These are phyloP conservation scores for Notolabrus celidotus DNA, from an alignment of 2,797 vertebrate species.

Conservation along the genomic window DNA sequence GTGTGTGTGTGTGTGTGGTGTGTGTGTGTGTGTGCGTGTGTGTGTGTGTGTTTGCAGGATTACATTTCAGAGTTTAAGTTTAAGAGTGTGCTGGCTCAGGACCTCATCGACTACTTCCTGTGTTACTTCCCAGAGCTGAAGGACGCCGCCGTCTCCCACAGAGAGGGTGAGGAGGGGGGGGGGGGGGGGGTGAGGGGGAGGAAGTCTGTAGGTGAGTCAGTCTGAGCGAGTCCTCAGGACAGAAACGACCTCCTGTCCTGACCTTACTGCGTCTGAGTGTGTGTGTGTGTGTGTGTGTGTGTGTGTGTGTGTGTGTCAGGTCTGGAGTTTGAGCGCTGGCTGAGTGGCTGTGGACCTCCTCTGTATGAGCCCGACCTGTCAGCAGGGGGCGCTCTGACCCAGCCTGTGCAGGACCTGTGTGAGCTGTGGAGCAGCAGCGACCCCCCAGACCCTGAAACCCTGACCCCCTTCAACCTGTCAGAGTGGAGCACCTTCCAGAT, in stretches of 20 bases:
- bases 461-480: slow-evolving; percentile 88
- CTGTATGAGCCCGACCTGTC: slow-evolving; percentile 94
- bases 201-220: too few relatives aligned
- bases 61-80: slow-evolving; percentile 87
- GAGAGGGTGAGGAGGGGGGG: slow-evolving; percentile 85
- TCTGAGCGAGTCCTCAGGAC: too few relatives aligned
- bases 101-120: slow-evolving; percentile 94
- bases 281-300: too few relatives aligned
- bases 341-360: slow-evolving; percentile 85
- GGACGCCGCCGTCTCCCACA: slow-evolving; percentile 88
- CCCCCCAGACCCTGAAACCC: slow-evolving; percentile 82
- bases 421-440: slow-evolving; percentile 89
- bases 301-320: slow-evolving; percentile 77
- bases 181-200: slow-evolving; percentile 17
- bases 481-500: slow-evolving; percentile 97
- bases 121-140: slow-evolving; percentile 92
- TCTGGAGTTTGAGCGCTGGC: slow-evolving; percentile 92
- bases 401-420: slow-evolving; percentile 91
- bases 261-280: too few relatives aligned
- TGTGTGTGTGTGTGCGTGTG: slow-evolving; percentile 7
- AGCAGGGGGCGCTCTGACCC: slow-evolving; percentile 89
- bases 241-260: too few relatives aligned
- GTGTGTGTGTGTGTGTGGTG: not conserved
- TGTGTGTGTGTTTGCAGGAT: slow-evolving; percentile 82
- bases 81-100: slow-evolving; percentile 92